Evolutionary conservation across 2,797 vertebrate species (phyloP).

Genomic region (Cygnus olor): DNA sequence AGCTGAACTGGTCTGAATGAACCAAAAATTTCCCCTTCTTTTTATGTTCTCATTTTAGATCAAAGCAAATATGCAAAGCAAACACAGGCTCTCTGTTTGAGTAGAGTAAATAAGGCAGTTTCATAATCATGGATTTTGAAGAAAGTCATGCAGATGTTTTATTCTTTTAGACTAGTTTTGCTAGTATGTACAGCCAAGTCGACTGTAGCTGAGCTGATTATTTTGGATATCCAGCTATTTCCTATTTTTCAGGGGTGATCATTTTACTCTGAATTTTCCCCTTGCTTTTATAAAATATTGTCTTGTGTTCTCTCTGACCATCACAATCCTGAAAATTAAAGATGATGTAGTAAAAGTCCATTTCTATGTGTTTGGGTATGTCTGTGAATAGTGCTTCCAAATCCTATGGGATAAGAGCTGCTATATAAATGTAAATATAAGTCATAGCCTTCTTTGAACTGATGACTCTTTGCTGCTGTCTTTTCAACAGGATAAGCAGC

Average conservation of each 20-base stretch:
- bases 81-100: background rate
- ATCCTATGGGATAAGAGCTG: constrained; percentile 20
- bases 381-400: background rate
- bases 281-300: background rate
- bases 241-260: background rate
- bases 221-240: background rate
- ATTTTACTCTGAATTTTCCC: background rate
- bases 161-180: background rate
- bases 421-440: constrained; percentile 13
- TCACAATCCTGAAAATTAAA: background rate
- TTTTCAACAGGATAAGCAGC: constrained; percentile 19
- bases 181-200: background rate
- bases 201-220: background rate
- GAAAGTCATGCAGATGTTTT: background rate
- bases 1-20: background rate
- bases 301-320: background rate
- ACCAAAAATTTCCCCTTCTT: background rate
- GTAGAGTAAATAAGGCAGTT: background rate
- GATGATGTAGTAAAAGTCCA: background rate
- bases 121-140: constrained; percentile 3
- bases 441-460: constrained; percentile 16
- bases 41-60: background rate
- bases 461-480: background rate
- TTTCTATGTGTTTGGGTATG: background rate
- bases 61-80: constrained; percentile 29